Evolutionary conservation across 2,797 vertebrate genomes (phyloP), one percentile per base, ranked within the genome.

Genomic region (Anguilla obscura): DNA sequence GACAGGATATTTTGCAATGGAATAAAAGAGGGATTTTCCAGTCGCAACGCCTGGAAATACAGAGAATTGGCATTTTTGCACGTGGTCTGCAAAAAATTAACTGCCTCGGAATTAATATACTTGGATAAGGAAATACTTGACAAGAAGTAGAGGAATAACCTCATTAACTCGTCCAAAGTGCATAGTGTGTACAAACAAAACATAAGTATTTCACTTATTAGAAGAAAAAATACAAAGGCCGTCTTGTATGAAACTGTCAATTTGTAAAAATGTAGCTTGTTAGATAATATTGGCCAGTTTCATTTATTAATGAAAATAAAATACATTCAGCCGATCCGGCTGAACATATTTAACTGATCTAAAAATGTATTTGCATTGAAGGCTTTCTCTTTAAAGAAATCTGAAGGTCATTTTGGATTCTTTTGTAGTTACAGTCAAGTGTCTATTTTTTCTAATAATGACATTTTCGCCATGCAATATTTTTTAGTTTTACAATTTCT

Each of bases 141-240:
- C 27, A 14, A 36, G 56, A 48, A 85, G 86, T 50, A 90, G 91
- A 90, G 40, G 60, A 88, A 84, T 89, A 58, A 79, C 71, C 52
- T 79, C 2, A n/a, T 50, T 50, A 82, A 50, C 79, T 30, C 7
- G 10, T 82, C 40, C 36, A 80, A 80, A 80, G 24, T 21, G 36
- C 18, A 50, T 18, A 92, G 91, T 93, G 91, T 92, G 90, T 91
- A 92, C 91, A 91, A 93, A 93, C 90, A 92, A 80, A 92, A 89
- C 89, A 88, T 36, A 79, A 79, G 16, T 40, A 45, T 79, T 40
- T 40, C 1, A 71, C 69, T 71, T 33, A 52, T 12, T 30, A 0
- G 16, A 3, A 76, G 14, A 5, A 30, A 36, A 40, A 40, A 40
- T 79, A 5, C 33, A 79, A 79, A 5, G 14, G 14, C 14, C 16